A percentile compares a stretch with the other conserved stretches of the same genome.
Evolutionary conservation across 2,888 invertebrate species (phyloP).

Genomic region (Ptychoptera contaminata): DNA sequence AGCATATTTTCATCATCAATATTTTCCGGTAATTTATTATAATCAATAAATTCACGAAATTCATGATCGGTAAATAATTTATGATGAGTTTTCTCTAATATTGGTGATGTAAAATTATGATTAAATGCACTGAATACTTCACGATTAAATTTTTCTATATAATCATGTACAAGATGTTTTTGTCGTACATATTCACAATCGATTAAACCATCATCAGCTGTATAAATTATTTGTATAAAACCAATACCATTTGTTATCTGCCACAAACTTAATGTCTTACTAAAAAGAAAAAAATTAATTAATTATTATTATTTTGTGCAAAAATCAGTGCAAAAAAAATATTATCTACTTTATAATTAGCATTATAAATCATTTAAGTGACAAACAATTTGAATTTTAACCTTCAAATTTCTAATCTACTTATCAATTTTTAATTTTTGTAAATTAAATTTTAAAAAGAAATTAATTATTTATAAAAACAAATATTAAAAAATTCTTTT

Average conservation of each 20-base stretch:
- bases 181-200: constrained; percentile 40
- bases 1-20: constrained; percentile 8
- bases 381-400: not conserved
- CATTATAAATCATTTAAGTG: not conserved
- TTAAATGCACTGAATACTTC: constrained; percentile 20
- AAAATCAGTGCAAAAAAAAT: not conserved
- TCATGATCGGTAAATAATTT: constrained; percentile 8
- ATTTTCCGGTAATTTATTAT: constrained; percentile 10
- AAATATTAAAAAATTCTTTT: too few relatives aligned
- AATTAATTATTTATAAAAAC: too few relatives aligned
- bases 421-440: too few relatives aligned
- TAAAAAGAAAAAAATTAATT: constrained; percentile 12
- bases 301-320: not conserved
- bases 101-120: constrained; percentile 10
- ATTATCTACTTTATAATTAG: not conserved
- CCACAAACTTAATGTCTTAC: constrained; percentile 31
- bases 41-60: constrained; percentile 9
- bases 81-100: not conserved
- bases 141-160: constrained; percentile 31
- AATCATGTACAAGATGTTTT: constrained; percentile 27
- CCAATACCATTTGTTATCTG: constrained; percentile 39
- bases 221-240: constrained; percentile 40
- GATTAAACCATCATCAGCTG: constrained; percentile 29
- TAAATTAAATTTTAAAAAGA: too few relatives aligned
- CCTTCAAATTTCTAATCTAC: too few relatives aligned